A percentile compares a stretch with the other conserved stretches of the same genome.
Evolutionary conservation across 2,797 vertebrate genomes (phyloP).

Genomic region (Tenualosa ilisha): DNA sequence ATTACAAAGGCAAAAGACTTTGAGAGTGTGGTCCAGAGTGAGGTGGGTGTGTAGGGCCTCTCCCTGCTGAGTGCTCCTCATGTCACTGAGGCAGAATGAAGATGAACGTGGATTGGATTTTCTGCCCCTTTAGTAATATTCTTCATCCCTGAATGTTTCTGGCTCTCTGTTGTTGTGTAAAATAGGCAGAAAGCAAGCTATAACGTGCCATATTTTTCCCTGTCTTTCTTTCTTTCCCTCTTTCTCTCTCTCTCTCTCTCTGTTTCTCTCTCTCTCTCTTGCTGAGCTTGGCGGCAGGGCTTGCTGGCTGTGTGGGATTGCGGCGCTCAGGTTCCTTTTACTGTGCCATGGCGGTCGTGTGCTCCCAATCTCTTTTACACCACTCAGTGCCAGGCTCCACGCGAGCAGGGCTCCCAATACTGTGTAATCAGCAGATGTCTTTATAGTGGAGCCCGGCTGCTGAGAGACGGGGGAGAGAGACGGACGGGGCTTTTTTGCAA

Average conservation of each 20-base stretch:
- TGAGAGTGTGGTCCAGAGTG: constrained; percentile 38
- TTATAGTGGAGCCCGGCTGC: constrained; percentile 66
- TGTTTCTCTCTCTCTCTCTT: background rate
- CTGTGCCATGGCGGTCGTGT: constrained; percentile 53
- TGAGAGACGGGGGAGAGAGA: constrained; percentile 33
- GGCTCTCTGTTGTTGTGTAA: constrained; percentile 61
- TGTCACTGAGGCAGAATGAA: constrained; percentile 50
- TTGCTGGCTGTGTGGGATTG: constrained; percentile 65
- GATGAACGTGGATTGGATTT: constrained; percentile 63
- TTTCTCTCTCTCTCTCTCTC: background rate
- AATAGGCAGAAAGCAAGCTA: constrained; percentile 58
- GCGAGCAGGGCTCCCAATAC: constrained; percentile 68
- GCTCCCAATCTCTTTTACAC: constrained; percentile 71
- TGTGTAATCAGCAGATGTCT: constrained; percentile 81
- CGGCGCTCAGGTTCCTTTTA: constrained; percentile 64
- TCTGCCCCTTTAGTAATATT: constrained; percentile 60
- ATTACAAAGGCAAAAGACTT: constrained; percentile 24
- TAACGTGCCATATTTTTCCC: background rate
- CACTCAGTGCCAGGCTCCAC: constrained; percentile 67
- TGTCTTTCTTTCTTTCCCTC: background rate
- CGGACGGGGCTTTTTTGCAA: constrained; percentile 58
- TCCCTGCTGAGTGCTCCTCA: constrained; percentile 44
- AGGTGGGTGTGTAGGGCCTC: constrained; percentile 40
- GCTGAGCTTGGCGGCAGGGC: constrained; percentile 57
- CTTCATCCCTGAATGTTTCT: constrained; percentile 61